Conservation (phyloP, 2,113 vertebrate genomes). For the Bolborhynchus lineola region DNA sequence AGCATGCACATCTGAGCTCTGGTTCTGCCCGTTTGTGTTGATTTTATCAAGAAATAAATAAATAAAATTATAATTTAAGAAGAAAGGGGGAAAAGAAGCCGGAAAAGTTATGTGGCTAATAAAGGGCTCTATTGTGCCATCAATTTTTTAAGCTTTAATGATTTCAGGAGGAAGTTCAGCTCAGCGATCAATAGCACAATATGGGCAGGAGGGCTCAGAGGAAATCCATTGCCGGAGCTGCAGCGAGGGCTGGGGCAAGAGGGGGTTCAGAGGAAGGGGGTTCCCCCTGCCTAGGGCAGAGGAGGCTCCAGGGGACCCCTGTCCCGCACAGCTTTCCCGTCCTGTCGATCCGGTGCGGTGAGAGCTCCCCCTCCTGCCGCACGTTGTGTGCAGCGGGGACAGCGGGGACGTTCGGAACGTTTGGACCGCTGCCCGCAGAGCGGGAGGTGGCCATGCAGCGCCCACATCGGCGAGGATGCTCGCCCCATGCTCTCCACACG, state of each 20-base stretch:
- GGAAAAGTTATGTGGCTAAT: slow-evolving; percentile 66
- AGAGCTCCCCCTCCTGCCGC: slow-evolving; percentile 5
- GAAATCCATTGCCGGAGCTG: neutral
- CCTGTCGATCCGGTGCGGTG: accelerated
- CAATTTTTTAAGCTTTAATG: slow-evolving; percentile 67
- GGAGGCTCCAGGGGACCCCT: neutral
- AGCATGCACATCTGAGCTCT: slow-evolving; percentile 7
- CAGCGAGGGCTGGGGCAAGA: neutral
- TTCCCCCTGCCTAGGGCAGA: neutral
- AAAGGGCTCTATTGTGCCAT: slow-evolving; percentile 58
- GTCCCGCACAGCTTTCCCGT: neutral
- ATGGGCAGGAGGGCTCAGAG: slow-evolving; percentile 3
- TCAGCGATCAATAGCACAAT: slow-evolving; percentile 46
- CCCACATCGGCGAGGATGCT: accelerated
- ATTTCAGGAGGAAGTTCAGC: slow-evolving; percentile 51
- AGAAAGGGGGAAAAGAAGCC: neutral
- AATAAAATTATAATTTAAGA: neutral
- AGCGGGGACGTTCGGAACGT: neutral
- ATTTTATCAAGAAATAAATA: neutral
- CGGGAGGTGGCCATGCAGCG: neutral
- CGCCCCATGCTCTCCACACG: accelerated
- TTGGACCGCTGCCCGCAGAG: neutral
- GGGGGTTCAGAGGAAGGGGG: neutral
- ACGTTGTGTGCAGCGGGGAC: accelerated
- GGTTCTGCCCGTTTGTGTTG: slow-evolving; percentile 12